Base-by-base conservation (phyloP, 2,888 invertebrate genomes). In the Chrysodeixis includens region DNA sequence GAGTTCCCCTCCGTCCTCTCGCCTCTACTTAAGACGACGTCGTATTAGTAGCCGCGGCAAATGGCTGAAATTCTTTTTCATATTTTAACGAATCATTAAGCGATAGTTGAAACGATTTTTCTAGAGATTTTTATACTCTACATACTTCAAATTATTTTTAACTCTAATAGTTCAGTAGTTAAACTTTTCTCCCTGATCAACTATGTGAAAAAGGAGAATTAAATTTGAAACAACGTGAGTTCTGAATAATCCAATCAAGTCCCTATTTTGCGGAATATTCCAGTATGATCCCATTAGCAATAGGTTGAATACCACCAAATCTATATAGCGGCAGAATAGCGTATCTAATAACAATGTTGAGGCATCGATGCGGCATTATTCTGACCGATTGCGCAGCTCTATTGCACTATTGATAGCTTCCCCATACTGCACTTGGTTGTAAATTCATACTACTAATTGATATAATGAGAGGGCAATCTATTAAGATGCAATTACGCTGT, bases 11-110 rank as follows among this genome's bases (percentile, higher is more conserved):
- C 78, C 75, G 70, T 72, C 82, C 76, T 85, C 82, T 76, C 84
- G 75, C 86, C 83, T 84, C 85, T 87, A 86, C 86, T 89, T 88
- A 88, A 86, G 86, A 88, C 85, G 89, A 87, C 87, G 87, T 88
- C 90, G 87, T 89, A 86, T 90, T 88, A 84, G 83, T 90, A 92
- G 86, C 89, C 88, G 89, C 88, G 90, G 84, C 86, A 89, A 89
- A 88, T 86, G 86, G 84, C 82, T 87, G 80, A 85, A 88, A 88
- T 83, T 87, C 87, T 89, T 89, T 88, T 90, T 88, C 86, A 86
- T 87, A 83, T 87, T 87, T 79, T 83, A 82, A 86, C 86, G 87
- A 83, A 85, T 87, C 88, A 88, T 85, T 87, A 85, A 81, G 82
- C 85, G 84, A 82, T 84, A 81, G 82, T 82, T 82, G 75, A 84